A percentile compares a stretch with the other conserved stretches of the same genome.
These are phyloP conservation scores for Chelonia mydas DNA, from an alignment of 2,797 vertebrate genomes.

Conservation along the genomic window DNA sequence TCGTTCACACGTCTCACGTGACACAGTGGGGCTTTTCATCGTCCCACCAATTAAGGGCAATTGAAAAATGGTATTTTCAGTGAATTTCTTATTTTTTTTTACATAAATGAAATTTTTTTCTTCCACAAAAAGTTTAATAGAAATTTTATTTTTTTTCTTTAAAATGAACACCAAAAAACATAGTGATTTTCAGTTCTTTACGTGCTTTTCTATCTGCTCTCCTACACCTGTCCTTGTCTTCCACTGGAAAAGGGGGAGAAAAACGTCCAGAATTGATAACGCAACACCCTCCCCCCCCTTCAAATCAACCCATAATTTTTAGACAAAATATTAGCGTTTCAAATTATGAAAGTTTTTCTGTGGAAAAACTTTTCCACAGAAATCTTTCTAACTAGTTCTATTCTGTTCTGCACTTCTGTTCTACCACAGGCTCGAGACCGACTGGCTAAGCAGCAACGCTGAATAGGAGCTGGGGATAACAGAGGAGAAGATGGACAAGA, in stretches of 20 bases:
- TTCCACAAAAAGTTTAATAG: background rate
- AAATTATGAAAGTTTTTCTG: no score
- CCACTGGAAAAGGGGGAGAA: background rate
- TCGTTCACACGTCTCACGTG: background rate
- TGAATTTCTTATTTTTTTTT: background rate
- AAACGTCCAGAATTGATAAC: background rate
- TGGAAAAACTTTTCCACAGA: background rate
- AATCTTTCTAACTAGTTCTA: background rate
- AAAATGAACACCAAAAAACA: background rate
- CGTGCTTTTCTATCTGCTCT: rapidly evolving
- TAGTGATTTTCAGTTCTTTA: background rate
- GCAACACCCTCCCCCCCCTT: background rate
- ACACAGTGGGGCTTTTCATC: background rate
- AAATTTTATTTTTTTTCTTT: background rate
- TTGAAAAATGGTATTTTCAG: background rate
- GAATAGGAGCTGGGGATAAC: no score
- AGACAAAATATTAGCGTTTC: background rate
- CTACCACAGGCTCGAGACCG: no score
- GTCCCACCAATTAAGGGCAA: background rate
- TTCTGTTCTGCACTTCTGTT: background rate
- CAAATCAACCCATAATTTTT: background rate
- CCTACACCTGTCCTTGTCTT: background rate
- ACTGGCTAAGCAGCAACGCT: no score
- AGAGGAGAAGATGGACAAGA: no score
- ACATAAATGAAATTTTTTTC: background rate